These are phyloP conservation scores for Metalampra italica DNA, from an alignment of 2,888 invertebrate species.

Conservation along the genomic window DNA sequence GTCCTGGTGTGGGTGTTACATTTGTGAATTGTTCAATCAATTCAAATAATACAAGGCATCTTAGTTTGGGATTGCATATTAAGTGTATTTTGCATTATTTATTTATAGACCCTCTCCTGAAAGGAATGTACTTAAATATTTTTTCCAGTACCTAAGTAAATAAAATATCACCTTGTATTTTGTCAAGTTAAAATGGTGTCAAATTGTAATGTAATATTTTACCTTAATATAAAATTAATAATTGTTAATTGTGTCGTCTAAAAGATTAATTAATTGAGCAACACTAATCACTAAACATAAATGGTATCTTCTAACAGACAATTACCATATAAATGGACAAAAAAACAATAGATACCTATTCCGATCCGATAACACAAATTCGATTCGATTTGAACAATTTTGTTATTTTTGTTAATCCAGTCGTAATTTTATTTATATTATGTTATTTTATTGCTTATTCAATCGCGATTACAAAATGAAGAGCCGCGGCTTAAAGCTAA, in stretches of 20 bases:
- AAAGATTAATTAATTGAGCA: not conserved
- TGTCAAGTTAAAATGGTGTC: no score
- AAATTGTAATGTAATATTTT: no score
- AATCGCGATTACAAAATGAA: slow-evolving; percentile 29
- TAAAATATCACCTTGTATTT: no score
- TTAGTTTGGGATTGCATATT: no score
- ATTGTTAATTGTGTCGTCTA: not conserved
- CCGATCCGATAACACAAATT: not conserved
- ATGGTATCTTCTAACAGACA: not conserved
- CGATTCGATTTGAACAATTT: slow-evolving; percentile 31
- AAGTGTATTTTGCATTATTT: no score
- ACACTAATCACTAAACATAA: not conserved
- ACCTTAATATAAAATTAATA: no score
- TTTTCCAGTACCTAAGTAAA: no score
- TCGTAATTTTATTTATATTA: slow-evolving; percentile 37
- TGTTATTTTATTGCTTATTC: slow-evolving; percentile 37
- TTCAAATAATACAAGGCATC: no score
- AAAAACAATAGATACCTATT: not conserved
- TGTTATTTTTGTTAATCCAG: slow-evolving; percentile 40
- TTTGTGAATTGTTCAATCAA: no score
- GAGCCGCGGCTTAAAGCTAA: slow-evolving; percentile 18
- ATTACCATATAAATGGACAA: not conserved
- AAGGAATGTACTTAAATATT: no score
- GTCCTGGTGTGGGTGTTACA: no score
- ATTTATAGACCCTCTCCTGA: no score